Base-by-base conservation (phyloP, 2,797 vertebrate genomes). In the Pelochelys cantorii region DNA sequence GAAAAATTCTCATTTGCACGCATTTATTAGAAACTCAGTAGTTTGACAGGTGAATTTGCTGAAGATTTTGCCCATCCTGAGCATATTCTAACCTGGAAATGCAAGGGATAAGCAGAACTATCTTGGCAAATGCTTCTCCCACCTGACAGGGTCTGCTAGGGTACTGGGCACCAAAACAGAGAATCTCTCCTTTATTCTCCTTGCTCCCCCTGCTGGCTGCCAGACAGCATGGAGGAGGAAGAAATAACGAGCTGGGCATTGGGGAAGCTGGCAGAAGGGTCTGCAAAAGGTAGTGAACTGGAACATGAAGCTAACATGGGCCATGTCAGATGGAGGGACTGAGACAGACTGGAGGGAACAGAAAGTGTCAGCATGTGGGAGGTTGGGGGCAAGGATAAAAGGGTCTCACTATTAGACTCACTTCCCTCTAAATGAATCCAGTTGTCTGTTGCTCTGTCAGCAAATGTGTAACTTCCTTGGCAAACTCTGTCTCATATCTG, bases 61-160 rank as follows among this genome's bases (percentile, higher is more conserved):
- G 0, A 17, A 56, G 55, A 14, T 5, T 71, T n/a, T 65, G 59
- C 68, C 82, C 11, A 15, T 52, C 2, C 0, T 1, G 0, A 1
- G 4, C 5, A 56, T 12, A 23, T 55, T 2, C 3, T 78, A 87
- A 59, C 59, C 57, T 71, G 7, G 0, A 1, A 5, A 1, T 3
- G 7, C 55, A 0, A 15, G 14, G 71, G 37, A 5, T 22, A 10
- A 78, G 54, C 57, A 20, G 57, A 25, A 13, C 48, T 22, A 11
- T 31, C 10, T 71, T n/a, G 34, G 68, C 34, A 37, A 22, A 37
- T 71, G 17, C n/a, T 71, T n/a, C n/a, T 18, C 29, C 60, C 3
- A 0, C 34, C 77, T 0, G 0, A 0, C 9, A 0, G 0, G 2
- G 4, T 68, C 77, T 42, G 25, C 34, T 14, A 48, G 5, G 57